phyloP scores from a whole-genome alignment of 2,113 vertebrate genomes.

The Hemiscyllium ocellatum region DNA sequence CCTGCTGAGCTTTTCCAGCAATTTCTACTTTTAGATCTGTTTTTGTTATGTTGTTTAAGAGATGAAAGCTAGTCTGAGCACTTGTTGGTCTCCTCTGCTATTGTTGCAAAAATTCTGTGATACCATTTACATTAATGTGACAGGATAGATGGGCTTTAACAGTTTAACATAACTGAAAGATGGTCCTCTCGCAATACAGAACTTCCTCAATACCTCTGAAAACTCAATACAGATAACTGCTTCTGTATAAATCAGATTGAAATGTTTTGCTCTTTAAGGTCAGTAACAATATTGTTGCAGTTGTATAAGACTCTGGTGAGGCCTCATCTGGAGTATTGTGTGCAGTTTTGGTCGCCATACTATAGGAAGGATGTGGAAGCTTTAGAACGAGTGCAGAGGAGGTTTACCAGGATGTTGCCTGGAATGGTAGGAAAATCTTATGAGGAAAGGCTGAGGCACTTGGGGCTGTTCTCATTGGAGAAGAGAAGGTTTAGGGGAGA shows the following conservation, averaged over 20 bases:
- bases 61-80: not conserved
- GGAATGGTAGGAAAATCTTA: no score
- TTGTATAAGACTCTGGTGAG: no score
- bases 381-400: no score
- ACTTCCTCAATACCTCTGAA: not conserved
- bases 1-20: no score
- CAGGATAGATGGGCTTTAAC: not conserved
- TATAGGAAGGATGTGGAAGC: no score
- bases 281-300: no score
- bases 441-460: no score
- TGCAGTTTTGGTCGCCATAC: no score
- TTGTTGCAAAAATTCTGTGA: not conserved
- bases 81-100: not conserved
- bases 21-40: not conserved
- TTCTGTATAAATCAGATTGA: not conserved
- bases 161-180: not conserved
- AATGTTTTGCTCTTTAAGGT: not conserved
- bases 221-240: not conserved
- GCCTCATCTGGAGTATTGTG: no score
- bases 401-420: no score
- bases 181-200: not conserved
- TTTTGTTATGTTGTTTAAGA: not conserved
- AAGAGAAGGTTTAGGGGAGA: no score
- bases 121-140: not conserved
- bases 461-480: no score